These are phyloP conservation scores for Buteo buteo DNA, from an alignment of 2,113 vertebrate species.

Conservation along the genomic window DNA sequence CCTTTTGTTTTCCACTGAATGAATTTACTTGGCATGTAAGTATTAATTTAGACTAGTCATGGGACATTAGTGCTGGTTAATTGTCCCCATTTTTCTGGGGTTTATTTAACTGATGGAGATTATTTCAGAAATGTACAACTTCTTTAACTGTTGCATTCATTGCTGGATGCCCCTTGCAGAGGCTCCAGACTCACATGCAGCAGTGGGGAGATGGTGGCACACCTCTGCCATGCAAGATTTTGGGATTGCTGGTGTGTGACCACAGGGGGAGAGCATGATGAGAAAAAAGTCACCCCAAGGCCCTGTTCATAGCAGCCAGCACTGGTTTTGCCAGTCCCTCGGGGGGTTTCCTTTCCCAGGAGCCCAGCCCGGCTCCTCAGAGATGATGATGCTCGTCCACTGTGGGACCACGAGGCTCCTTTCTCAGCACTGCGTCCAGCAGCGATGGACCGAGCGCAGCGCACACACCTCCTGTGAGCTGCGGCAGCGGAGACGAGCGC, in stretches of 20 bases:
- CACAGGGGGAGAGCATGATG: not conserved
- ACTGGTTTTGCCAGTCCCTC: not conserved
- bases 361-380: not conserved
- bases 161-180: not conserved
- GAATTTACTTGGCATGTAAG: slow-evolving; percentile 28
- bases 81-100: slow-evolving; percentile 27
- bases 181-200: not conserved
- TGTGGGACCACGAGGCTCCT: rapidly evolving
- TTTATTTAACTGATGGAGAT: not conserved
- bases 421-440: not conserved
- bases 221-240: rapidly evolving
- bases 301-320: not conserved
- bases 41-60: slow-evolving; percentile 47
- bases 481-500: rapidly evolving
- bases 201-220: rapidly evolving
- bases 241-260: not conserved
- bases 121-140: slow-evolving; percentile 18
- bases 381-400: not conserved
- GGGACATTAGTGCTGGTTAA: slow-evolving; percentile 26
- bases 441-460: rapidly evolving
- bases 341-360: not conserved
- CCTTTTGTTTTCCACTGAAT: slow-evolving; percentile 37
- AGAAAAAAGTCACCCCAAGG: not conserved
- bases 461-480: not conserved
- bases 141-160: not conserved